Base-by-base conservation (phyloP, 2,888 invertebrate species). In the Leptinotarsa haldemani region DNA sequence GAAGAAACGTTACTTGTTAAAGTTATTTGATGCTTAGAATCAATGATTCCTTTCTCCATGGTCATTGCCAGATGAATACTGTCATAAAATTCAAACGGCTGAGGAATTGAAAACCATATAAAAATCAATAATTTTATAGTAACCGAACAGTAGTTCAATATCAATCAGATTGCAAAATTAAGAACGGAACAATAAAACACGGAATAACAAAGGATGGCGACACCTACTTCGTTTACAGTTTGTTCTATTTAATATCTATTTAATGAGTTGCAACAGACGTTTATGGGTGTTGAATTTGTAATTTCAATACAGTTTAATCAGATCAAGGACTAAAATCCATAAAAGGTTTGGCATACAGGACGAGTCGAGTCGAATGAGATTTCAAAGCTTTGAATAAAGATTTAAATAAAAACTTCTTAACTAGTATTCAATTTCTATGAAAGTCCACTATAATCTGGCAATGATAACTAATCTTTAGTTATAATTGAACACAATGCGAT, bases 281-380 rank as follows among this genome's bases (percentile, higher is more conserved):
- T 46, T 40, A 56, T 53, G 53, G 56, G 40, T 56, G 68, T 68
- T 68, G 68, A 68, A 68, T 68, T 68, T 47, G 68, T 68, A 46
- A 68, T 56, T 58, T 68, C 47, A 68, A 53, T 68, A 56, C n/a
- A 50, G 65, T 48, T 70, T 64, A 72, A 70, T 70, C 71, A 70
- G 77, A 77, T 77, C 77, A 77, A 77, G 77, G 77, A 70, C 70
- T 40, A 20, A 70, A 68, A 68, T 67, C 71, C 70, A 48, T 71
- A 75, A 71, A 4, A 18, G 56, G 53, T 15, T 20, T 20, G 20
- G 30, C 56, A 18, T 53, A 20, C 56, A 68, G 52, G 22, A 12
- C 46, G 46, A 53, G 50, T 46, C 22, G 22, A 16, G 16, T 15
- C 22, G 56, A 68, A 20, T 56, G 30, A 30, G 52, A 22, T 47